Base-by-base conservation (phyloP, 2,888 invertebrate genomes). In the Harpalus rufipes region DNA sequence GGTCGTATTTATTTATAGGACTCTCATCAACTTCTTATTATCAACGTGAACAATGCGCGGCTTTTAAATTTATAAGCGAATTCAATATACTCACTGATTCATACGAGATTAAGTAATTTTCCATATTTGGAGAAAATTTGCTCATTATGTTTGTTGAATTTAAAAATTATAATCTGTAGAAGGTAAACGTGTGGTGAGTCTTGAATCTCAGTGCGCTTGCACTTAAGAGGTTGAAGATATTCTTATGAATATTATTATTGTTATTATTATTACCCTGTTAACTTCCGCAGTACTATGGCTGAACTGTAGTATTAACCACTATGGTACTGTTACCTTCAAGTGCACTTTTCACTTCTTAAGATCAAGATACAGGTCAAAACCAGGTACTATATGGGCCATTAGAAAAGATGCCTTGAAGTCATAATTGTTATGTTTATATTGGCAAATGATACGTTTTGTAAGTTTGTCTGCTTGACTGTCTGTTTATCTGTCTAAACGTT, bases 131-230 rank as follows among this genome's bases (percentile, higher is more conserved):
- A 63, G 63, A 63, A 63, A 63, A 63, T 63, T 21, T 25, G 25
- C 12, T 25, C 32, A 63, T 63, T 63, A 63, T 59, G 59, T 59
- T 59, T 59, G 59, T 59, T 59, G 59, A 59, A 59, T 59, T 59
- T 63, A 21, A 63, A 63, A 63, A 25, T 63, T 12, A 63, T 32
- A 12, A 25, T 25, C 63, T 16, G 14, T 8, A 63, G 12, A 63
- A 63, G 63, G 63, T 63, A 25, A 63, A 63, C 63, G 10, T 25
- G 63, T 63, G 63, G 18, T 21, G 18, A 14, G 25, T 12, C 68
- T 32, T 25, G 25, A 32, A n/a, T 58, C n/a, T 44, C 44, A 44
- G 44, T 44, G 44, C 44, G 1, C 44, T 44, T 44, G 44, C 44
- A 44, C 44, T 44, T 10, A 44, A 10, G 44, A 51, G 44, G 44